Conservation (phyloP, 2,797 vertebrate genomes). For the Philypnodon macrostomus region DNA sequence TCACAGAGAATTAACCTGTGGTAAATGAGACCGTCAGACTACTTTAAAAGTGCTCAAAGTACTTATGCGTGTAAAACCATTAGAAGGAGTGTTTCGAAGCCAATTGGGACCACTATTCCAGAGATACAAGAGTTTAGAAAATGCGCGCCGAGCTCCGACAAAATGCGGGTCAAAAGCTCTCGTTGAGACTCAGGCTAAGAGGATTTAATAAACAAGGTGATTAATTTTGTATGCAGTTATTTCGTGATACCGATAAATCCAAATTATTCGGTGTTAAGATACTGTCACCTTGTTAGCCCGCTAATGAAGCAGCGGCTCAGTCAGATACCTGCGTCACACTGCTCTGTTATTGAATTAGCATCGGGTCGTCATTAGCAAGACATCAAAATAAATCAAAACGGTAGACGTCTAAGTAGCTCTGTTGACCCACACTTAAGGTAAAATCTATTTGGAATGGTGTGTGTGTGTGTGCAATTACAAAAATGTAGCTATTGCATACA, state of each 20-base stretch:
- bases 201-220: slow-evolving; percentile 27
- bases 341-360: slow-evolving; percentile 5
- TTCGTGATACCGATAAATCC: slow-evolving; percentile 9
- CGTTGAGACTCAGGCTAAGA: slow-evolving; percentile 16
- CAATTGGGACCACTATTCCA: slow-evolving; percentile 12
- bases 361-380: background rate
- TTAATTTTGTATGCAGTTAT: slow-evolving; percentile 18
- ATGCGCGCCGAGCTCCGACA: slow-evolving; percentile 18
- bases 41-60: slow-evolving; percentile 1
- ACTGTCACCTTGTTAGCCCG: slow-evolving; percentile 17
- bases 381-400: slow-evolving; percentile 2
- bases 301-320: slow-evolving; percentile 11
- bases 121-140: slow-evolving; percentile 5
- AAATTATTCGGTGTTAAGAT: slow-evolving; percentile 21
- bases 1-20: slow-evolving; percentile 30
- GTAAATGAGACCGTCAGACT: background rate
- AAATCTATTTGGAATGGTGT: slow-evolving; percentile 4
- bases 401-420: slow-evolving; percentile 9
- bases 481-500: too few relatives aligned
- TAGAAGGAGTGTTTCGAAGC: slow-evolving; percentile 23
- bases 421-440: slow-evolving; percentile 12
- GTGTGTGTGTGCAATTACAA: too few relatives aligned
- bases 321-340: background rate
- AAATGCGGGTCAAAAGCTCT: slow-evolving; percentile 32
- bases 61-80: slow-evolving; percentile 8